phyloP scores from a whole-genome alignment of 1,140 invertebrate genomes.

The Camponotus floridanus region DNA sequence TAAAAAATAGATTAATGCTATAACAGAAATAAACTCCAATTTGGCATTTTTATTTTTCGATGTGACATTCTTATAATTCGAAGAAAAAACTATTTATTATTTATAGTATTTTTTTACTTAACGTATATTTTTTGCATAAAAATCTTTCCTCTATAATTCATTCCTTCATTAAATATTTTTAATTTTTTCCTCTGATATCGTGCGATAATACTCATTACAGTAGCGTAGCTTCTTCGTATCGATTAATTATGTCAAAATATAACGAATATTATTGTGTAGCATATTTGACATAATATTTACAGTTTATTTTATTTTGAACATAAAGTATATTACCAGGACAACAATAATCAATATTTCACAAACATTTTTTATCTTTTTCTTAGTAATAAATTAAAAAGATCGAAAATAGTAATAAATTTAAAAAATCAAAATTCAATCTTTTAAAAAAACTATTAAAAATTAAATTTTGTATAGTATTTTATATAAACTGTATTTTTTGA shows the following conservation, averaged over 20 bases:
- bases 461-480: not conserved
- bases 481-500: not conserved
- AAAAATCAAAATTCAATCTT: not conserved
- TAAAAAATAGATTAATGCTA: not conserved
- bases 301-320: not conserved
- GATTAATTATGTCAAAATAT: not conserved
- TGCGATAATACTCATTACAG: not conserved
- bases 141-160: not conserved
- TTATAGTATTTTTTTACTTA: not conserved
- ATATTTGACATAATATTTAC: constrained; percentile 13
- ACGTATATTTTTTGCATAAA: not conserved
- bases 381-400: not conserved
- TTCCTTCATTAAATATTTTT: constrained; percentile 22
- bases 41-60: not conserved
- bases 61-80: not conserved
- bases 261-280: not conserved
- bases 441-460: no score
- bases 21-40: not conserved
- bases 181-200: not conserved
- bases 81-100: not conserved
- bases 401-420: not conserved
- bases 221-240: not conserved
- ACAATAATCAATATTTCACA: not conserved
- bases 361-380: not conserved
- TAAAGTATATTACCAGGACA: not conserved